Conservation (phyloP, 2,888 invertebrate species). For the Apamea anceps region DNA sequence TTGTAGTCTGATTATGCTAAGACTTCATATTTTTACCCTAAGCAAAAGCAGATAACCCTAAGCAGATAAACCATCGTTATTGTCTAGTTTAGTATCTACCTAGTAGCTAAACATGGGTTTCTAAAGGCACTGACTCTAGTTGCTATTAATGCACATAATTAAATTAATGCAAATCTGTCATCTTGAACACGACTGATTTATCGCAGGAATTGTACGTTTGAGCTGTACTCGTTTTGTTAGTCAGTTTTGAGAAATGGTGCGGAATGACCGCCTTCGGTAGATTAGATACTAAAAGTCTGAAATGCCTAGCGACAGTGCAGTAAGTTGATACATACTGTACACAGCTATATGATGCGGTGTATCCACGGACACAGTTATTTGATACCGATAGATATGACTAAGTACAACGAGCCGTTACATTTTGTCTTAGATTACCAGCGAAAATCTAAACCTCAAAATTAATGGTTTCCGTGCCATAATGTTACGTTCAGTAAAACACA, state of each 20-base stretch:
- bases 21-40: no score
- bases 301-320: not conserved
- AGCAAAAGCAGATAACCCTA: no score
- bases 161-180: constrained; percentile 47
- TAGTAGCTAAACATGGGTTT: not conserved
- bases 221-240: constrained; percentile 35
- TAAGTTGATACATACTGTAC: not conserved
- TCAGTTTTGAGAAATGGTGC: constrained; percentile 41
- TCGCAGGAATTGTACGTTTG: constrained; percentile 29
- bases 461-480: no score
- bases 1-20: no score
- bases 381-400: no score
- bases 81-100: not conserved
- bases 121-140: not conserved
- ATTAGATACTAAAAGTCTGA: not conserved
- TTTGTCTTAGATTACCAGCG: no score
- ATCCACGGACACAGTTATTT: not conserved
- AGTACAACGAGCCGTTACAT: no score
- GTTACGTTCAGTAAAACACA: no score
- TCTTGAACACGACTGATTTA: constrained; percentile 51
- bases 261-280: constrained; percentile 3
- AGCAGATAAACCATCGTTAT: not conserved
- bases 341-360: not conserved
- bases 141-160: constrained; percentile 32
- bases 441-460: no score